These are phyloP conservation scores for Cremastinae sp. DNA, from an alignment of 2,888 invertebrate genomes.

Conservation along the genomic window DNA sequence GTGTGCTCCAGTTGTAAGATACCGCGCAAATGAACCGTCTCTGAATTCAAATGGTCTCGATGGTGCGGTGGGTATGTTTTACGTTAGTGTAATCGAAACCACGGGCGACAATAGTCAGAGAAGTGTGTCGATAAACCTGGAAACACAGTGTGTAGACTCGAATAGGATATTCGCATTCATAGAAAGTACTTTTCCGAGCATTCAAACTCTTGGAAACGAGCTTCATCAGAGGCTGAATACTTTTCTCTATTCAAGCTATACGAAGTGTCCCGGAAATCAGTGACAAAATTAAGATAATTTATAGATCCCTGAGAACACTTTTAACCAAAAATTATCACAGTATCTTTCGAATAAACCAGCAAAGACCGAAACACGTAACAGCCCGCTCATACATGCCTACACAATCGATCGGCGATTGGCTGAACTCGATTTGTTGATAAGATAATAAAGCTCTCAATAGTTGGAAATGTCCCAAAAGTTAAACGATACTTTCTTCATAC, in stretches of 20 bases:
- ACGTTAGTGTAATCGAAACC: conserved; percentile 40
- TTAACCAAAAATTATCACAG: too few species aligned
- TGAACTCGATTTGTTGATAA: too few species aligned
- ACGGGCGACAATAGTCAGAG: conserved; percentile 39
- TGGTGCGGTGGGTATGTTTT: conserved; percentile 21
- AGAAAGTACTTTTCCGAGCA: conserved; percentile 19
- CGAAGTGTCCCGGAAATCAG: neutral
- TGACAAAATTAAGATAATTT: too few species aligned
- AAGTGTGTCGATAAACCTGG: conserved; percentile 51
- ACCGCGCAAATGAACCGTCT: conserved; percentile 26
- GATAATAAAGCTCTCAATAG: too few species aligned
- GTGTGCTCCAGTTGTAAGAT: conserved; percentile 26
- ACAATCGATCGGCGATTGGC: too few species aligned
- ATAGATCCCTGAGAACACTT: too few species aligned
- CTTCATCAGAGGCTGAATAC: conserved; percentile 26
- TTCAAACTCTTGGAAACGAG: conserved; percentile 34
- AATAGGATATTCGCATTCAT: conserved; percentile 22
- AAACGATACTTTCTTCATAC: too few species aligned
- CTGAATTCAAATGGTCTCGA: conserved; percentile 37
- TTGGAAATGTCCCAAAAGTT: too few species aligned
- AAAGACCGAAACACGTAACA: too few species aligned
- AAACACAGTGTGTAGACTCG: conserved; percentile 9
- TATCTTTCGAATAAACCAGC: too few species aligned
- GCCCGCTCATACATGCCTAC: too few species aligned
- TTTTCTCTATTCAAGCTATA: conserved; percentile 27